phyloP scores from a whole-genome alignment of 2,888 invertebrate genomes.

The Drosophila neonasuta region DNA sequence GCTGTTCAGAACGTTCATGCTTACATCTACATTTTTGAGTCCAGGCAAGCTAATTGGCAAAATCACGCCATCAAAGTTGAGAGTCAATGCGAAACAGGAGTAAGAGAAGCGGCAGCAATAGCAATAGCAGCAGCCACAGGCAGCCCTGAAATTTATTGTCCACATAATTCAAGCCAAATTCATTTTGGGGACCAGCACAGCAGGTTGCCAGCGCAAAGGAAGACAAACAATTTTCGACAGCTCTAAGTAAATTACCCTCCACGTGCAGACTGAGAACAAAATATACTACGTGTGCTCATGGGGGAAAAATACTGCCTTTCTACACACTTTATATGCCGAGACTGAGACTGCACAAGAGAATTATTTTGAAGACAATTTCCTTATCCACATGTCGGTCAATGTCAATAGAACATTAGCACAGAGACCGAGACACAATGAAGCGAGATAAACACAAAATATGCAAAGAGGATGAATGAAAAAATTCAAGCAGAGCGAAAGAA shows the following conservation, averaged over 20 bases:
- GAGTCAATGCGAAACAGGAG: background rate
- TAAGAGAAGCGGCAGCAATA: background rate
- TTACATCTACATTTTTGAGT: background rate
- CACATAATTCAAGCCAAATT: conserved; percentile 50
- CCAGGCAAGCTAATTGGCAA: conserved; percentile 47
- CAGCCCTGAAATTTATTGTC: conserved; percentile 42
- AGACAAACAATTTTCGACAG: conserved; percentile 26
- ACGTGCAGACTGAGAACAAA: conserved; percentile 10
- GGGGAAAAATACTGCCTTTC: background rate
- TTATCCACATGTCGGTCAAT: conserved; percentile 19
- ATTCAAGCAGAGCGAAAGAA: background rate
- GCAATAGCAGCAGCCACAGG: conserved; percentile 11
- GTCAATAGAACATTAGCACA: conserved; percentile 10
- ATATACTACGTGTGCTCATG: conserved; percentile 1
- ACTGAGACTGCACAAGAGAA: background rate
- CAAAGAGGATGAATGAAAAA: conserved; percentile 7
- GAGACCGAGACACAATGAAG: conserved; percentile 11
- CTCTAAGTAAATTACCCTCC: conserved; percentile 41
- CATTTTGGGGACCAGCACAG: conserved; percentile 29
- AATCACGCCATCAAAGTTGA: conserved; percentile 28
- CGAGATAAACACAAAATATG: conserved; percentile 13
- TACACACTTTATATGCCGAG: background rate
- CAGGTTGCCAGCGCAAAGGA: conserved; percentile 1
- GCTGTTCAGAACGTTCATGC: background rate
- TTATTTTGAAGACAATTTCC: conserved; percentile 9